Evolutionary conservation across 2,797 vertebrate species (phyloP).

Genomic region (Rhabdophis nuchalis): DNA sequence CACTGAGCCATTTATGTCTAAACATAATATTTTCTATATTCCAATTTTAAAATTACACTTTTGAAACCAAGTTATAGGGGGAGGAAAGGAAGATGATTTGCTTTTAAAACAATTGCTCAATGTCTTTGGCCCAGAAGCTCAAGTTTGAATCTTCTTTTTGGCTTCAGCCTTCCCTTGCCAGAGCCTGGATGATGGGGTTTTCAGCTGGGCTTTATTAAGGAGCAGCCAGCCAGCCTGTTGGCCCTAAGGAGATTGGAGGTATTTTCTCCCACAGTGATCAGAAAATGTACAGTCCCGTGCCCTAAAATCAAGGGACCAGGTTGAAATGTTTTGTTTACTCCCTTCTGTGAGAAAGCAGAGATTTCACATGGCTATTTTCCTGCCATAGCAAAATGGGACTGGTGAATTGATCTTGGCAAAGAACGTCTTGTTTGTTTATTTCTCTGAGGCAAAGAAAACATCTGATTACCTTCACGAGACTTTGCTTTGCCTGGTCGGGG

Average conservation of each 20-base stretch:
- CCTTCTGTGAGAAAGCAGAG: constrained; percentile 31
- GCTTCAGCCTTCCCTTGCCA: constrained; percentile 40
- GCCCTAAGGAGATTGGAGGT: constrained; percentile 51
- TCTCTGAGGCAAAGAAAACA: background rate
- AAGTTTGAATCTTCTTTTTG: constrained; percentile 15
- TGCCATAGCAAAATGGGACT: background rate
- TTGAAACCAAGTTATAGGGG: background rate
- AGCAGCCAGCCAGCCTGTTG: constrained; percentile 13
- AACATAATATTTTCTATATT: background rate
- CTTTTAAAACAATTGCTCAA: background rate
- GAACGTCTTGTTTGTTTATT: background rate
- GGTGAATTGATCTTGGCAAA: constrained; percentile 12
- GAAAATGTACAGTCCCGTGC: constrained; percentile 47
- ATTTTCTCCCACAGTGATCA: constrained; percentile 59
- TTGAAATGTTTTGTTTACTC: constrained; percentile 36
- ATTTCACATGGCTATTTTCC: constrained; percentile 27
- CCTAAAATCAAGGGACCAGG: constrained; percentile 56
- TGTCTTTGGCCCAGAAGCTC: constrained; percentile 39
- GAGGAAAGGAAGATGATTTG: background rate
- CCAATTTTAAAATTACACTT: background rate
- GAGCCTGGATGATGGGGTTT: constrained; percentile 53
- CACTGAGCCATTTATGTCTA: too few relatives aligned
- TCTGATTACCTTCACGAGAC: constrained; percentile 14
- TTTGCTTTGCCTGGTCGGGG: constrained; percentile 27
- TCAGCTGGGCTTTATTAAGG: constrained; percentile 58